A percentile compares a stretch with the other conserved stretches of the same genome.
phyloP scores from a whole-genome alignment of 2,113 vertebrate genomes.

The Emydura subglobosa region DNA sequence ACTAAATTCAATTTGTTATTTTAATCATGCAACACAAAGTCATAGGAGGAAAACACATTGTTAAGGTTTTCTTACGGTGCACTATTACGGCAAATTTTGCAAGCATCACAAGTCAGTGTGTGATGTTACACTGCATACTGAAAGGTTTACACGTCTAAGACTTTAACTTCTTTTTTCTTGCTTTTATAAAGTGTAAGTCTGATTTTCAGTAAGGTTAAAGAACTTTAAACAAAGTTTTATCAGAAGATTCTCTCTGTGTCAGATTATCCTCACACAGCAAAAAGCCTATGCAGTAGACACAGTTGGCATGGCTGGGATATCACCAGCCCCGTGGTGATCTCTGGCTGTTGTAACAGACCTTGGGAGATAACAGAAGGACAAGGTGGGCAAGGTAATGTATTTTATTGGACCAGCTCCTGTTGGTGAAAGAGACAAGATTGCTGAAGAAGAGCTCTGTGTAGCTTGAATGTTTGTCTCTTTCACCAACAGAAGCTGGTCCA shows the following conservation, averaged over 20 bases:
- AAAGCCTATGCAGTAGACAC: background rate
- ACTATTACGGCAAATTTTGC: background rate
- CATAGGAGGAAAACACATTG: background rate
- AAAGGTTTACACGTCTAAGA: background rate
- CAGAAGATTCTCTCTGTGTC: background rate
- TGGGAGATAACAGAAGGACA: background rate
- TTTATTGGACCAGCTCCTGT: background rate
- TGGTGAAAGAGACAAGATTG: background rate
- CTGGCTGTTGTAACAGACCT: background rate
- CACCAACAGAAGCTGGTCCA: too few relatives aligned
- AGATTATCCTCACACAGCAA: background rate
- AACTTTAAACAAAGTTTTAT: background rate
- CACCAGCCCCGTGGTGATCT: background rate
- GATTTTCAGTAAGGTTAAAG: background rate
- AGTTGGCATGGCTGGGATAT: background rate
- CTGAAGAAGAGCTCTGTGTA: background rate
- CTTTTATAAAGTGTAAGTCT: background rate
- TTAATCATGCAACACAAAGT: background rate
- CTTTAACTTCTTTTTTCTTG: background rate
- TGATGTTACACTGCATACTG: background rate
- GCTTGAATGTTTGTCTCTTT: background rate
- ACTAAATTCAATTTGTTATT: background rate
- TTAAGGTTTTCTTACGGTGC: background rate
- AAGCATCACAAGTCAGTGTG: background rate
- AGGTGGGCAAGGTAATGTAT: background rate